Percentiles rank a stretch among this genome's conserved stretches.
phyloP scores from a whole-genome alignment of 2,113 vertebrate genomes.

The Zonotrichia leucophrys region DNA sequence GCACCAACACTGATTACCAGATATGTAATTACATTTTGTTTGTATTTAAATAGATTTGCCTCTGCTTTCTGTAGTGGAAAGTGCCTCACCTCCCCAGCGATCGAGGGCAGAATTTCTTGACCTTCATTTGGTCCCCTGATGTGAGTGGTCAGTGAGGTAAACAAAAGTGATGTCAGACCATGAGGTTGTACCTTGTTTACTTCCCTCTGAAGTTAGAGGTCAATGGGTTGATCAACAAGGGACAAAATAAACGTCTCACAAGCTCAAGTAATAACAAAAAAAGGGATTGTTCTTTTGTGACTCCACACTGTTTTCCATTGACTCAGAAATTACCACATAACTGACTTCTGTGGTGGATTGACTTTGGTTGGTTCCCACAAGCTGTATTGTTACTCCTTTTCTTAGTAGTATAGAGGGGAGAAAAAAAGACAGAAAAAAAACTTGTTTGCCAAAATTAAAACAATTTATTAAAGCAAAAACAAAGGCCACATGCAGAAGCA shows the following conservation, averaged over 20 bases:
- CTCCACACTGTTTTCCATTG: not conserved
- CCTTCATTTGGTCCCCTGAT: not conserved
- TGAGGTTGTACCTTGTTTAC: not conserved
- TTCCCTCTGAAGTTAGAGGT: not conserved
- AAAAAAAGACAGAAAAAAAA: not conserved
- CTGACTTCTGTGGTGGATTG: not conserved
- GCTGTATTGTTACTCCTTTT: not conserved
- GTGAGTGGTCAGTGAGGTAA: not conserved
- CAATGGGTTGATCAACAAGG: not conserved
- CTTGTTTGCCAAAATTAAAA: not conserved
- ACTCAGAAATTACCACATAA: not conserved
- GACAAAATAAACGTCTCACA: not conserved
- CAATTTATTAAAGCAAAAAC: not conserved
- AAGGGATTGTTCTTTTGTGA: not conserved
- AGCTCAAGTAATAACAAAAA: not conserved
- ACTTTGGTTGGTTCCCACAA: not conserved
- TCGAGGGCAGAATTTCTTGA: not conserved
- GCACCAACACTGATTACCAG: constrained; percentile 58
- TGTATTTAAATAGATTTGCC: constrained; percentile 52
- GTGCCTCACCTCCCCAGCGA: not conserved
- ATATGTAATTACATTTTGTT: constrained; percentile 56
- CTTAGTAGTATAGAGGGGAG: not conserved
- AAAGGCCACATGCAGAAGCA: not conserved
- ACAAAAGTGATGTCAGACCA: not conserved
- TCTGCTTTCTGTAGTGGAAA: not conserved